A percentile compares a stretch with the other conserved stretches of the same genome.
Evolutionary conservation across 2,888 invertebrate species (phyloP).

Genomic region (Drosophila prostipennis): DNA sequence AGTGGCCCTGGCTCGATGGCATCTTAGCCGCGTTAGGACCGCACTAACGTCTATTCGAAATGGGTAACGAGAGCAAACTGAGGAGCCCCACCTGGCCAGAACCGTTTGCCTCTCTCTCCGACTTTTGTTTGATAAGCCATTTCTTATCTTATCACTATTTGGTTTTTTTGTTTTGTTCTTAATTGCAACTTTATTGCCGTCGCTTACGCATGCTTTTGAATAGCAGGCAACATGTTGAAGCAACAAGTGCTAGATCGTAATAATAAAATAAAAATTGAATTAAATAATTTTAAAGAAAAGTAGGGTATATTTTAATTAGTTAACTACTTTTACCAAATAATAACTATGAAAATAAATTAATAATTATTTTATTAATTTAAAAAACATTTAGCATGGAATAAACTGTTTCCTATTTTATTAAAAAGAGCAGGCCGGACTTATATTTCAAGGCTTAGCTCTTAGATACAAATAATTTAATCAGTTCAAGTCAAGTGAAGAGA

Average conservation of each 20-base stretch:
- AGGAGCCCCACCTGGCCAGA: conserved; percentile 16
- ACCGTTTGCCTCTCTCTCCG: conserved; percentile 13
- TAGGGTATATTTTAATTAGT: background rate
- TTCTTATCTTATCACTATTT: conserved; percentile 60
- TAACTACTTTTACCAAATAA: background rate
- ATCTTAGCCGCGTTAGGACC: conserved; percentile 52
- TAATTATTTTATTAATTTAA: too few species aligned
- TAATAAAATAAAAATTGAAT: too few species aligned
- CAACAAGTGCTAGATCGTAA: conserved; percentile 26
- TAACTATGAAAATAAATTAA: too few species aligned
- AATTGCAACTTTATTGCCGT: conserved; percentile 37
- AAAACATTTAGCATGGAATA: too few species aligned
- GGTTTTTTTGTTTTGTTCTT: conserved; percentile 12
- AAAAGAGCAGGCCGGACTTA: background rate
- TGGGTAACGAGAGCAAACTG: conserved; percentile 51
- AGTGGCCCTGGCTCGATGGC: conserved; percentile 43
- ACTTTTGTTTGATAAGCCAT: conserved; percentile 46
- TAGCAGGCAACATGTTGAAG: conserved; percentile 11
- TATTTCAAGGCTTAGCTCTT: background rate
- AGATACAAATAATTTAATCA: background rate
- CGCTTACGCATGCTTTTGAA: conserved; percentile 25
- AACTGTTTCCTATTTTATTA: too few species aligned
- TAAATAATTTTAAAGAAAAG: background rate
- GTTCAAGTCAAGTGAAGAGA: background rate
- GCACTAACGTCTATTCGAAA: conserved; percentile 61